Percentiles rank a stretch among this genome's conserved stretches.
These are phyloP conservation scores for Pelodiscus sinensis DNA, from an alignment of 2,113 vertebrate genomes.

Conservation along the genomic window DNA sequence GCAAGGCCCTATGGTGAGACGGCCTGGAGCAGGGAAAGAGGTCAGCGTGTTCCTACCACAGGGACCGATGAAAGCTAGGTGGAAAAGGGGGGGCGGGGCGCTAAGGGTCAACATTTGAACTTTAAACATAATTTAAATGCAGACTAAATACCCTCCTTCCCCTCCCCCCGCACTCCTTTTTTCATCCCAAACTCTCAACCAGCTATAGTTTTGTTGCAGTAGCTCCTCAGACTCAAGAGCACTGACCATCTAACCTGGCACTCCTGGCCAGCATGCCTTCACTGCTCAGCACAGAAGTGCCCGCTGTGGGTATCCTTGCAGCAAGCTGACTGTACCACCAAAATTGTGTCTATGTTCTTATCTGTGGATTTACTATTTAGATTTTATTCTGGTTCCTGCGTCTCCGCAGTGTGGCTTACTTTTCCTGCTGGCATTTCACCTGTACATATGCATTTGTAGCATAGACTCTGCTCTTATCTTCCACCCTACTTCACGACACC, in stretches of 20 bases:
- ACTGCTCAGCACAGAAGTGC: background rate
- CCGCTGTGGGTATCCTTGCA: accelerated
- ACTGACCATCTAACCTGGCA: background rate
- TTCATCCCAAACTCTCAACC: background rate
- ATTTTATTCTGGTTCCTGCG: accelerated
- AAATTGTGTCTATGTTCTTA: accelerated
- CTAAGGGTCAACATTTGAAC: background rate
- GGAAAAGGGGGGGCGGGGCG: no score
- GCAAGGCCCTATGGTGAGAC: no score
- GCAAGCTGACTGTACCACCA: accelerated
- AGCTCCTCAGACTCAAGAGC: background rate
- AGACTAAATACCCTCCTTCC: no score
- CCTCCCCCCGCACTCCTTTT: no score
- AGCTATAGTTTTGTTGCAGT: background rate
- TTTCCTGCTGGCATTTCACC: background rate
- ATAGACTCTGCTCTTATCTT: background rate
- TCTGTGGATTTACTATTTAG: accelerated
- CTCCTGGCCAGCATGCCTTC: background rate
- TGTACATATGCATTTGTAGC: background rate
- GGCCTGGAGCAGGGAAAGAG: no score
- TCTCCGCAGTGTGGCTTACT: accelerated
- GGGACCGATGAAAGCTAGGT: background rate
- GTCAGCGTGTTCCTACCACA: background rate
- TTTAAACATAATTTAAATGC: background rate
- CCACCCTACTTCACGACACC: background rate